A percentile compares a stretch with the other conserved stretches of the same genome.
phyloP scores from a whole-genome alignment of 1,140 invertebrate species.

The Zaprionus vittiger region DNA sequence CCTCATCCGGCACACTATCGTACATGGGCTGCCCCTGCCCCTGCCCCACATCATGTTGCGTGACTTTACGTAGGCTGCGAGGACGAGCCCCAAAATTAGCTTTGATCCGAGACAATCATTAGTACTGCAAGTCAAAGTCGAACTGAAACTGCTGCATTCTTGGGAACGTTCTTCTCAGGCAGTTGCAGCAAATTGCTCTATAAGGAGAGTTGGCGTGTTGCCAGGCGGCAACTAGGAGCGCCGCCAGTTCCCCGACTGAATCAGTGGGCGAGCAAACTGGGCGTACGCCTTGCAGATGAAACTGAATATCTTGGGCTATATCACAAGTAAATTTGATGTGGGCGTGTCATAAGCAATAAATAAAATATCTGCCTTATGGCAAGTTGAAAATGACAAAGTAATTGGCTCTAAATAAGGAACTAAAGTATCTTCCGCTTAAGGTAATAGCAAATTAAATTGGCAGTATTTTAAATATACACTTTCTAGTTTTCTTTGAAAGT shows the following conservation, averaged over 20 bases:
- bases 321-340: background rate
- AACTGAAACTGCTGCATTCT: conserved; percentile 31
- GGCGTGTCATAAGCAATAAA: background rate
- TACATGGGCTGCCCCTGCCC: background rate
- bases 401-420: background rate
- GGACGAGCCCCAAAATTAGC: conserved; percentile 56
- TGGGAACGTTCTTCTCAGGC: background rate
- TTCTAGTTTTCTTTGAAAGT: no score
- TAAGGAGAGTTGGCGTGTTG: conserved; percentile 59
- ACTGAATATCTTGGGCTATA: conserved; percentile 8
- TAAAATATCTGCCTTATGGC: background rate
- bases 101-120: conserved; percentile 73
- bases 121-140: conserved; percentile 51
- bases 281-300: conserved; percentile 13
- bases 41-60: conserved; percentile 55
- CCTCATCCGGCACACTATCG: background rate
- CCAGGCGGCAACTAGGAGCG: conserved; percentile 66
- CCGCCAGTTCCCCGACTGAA: conserved; percentile 46
- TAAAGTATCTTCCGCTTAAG: background rate
- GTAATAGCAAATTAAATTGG: no score
- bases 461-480: no score
- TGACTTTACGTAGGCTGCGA: conserved; percentile 61
- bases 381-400: background rate
- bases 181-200: conserved; percentile 64
- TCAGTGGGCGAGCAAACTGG: conserved; percentile 49